A percentile compares a stretch with the other conserved stretches of the same genome.
phyloP scores from a whole-genome alignment of 2,113 vertebrate genomes.

The Oncorhynchus clarkii region DNA sequence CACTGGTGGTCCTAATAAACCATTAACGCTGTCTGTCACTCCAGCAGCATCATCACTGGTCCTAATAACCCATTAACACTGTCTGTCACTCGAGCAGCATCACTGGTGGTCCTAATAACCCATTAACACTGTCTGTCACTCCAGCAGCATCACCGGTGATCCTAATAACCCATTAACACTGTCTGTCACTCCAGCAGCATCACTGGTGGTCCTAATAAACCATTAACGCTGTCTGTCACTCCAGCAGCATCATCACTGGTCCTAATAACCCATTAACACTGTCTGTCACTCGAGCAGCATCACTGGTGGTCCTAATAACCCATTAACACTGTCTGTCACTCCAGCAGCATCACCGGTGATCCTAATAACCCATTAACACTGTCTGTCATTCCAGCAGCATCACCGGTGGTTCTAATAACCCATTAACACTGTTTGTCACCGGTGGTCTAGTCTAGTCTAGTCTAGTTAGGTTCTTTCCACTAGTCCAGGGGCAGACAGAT shows the following conservation, averaged over 20 bases:
- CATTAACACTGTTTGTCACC: too few relatives aligned
- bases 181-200: slow-evolving; percentile 3
- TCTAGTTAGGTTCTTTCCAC: not conserved
- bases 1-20: not conserved
- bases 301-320: not conserved
- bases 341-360: not conserved
- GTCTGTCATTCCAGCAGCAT: not conserved
- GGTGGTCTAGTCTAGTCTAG: not conserved
- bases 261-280: too few relatives aligned
- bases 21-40: not conserved
- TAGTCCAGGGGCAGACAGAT: not conserved
- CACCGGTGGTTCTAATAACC: too few relatives aligned
- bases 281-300: slow-evolving; percentile 3
- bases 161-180: too few relatives aligned
- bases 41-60: too few relatives aligned
- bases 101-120: not conserved
- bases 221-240: not conserved
- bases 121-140: not conserved
- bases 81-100: slow-evolving; percentile 3
- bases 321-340: not conserved
- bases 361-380: too few relatives aligned
- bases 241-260: not conserved
- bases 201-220: not conserved
- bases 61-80: too few relatives aligned
- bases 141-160: too few relatives aligned